phyloP scores from a whole-genome alignment of 2,797 vertebrate species.

The Poeciliopsis paucimaculata region DNA sequence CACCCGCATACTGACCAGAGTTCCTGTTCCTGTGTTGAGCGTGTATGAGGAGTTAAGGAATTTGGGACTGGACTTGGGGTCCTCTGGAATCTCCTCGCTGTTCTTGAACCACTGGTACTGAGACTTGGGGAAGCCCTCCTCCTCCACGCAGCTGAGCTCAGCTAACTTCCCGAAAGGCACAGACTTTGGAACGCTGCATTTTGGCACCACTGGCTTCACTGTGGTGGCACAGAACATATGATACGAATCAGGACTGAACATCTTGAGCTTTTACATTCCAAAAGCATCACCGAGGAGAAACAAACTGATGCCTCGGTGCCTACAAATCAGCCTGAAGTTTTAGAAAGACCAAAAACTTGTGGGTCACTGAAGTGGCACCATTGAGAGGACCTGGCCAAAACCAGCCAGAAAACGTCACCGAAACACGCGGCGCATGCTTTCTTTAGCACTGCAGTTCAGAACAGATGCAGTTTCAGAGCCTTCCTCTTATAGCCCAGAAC shows the following conservation, averaged over 20 bases:
- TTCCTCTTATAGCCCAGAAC: slow-evolving; percentile 83
- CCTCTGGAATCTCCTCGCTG: slow-evolving; percentile 84
- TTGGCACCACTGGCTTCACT: slow-evolving; percentile 93
- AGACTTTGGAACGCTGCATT: slow-evolving; percentile 91
- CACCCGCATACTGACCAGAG: slow-evolving; percentile 85
- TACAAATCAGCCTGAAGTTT: slow-evolving; percentile 24
- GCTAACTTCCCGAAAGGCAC: slow-evolving; percentile 94
- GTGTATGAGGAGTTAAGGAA: slow-evolving; percentile 92
- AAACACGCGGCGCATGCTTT: slow-evolving; percentile 76
- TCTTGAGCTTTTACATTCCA: not conserved
- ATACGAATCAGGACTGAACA: slow-evolving; percentile 11
- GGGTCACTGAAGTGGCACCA: slow-evolving; percentile 25
- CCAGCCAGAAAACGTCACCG: slow-evolving; percentile 68
- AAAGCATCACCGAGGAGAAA: slow-evolving; percentile 14
- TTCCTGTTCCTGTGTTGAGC: slow-evolving; percentile 85
- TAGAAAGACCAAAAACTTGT: slow-evolving; percentile 3
- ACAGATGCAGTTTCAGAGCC: slow-evolving; percentile 83
- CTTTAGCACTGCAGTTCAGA: slow-evolving; percentile 80
- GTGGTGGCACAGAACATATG: slow-evolving; percentile 48
- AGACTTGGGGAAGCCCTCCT: slow-evolving; percentile 91
- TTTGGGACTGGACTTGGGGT: slow-evolving; percentile 85
- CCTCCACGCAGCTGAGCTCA: slow-evolving; percentile 89
- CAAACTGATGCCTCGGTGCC: slow-evolving; percentile 18
- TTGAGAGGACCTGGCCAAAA: slow-evolving; percentile 37
- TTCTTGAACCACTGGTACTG: slow-evolving; percentile 96